Conservation (phyloP, 35 echinoderm and acorn worm genomes). For the Chiridota heheva region DNA sequence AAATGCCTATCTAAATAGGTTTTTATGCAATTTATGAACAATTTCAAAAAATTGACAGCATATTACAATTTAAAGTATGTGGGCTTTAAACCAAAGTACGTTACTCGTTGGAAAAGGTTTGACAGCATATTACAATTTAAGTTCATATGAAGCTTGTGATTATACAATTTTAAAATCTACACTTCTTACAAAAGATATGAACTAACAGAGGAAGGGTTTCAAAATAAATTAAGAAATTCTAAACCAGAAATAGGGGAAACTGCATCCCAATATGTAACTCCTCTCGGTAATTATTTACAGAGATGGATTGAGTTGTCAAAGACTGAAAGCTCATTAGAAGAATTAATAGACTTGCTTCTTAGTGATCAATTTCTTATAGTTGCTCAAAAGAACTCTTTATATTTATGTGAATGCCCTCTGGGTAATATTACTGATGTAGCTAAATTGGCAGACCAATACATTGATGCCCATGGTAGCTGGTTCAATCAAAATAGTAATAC, state of each 20-base stretch:
- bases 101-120: neutral
- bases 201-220: neutral
- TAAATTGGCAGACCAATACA: constrained; percentile 16
- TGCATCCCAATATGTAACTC: neutral
- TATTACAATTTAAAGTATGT: too few relatives aligned
- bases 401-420: constrained; percentile 1
- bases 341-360: neutral
- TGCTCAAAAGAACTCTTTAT: constrained; percentile 11
- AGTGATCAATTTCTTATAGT: neutral
- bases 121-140: neutral
- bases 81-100: too few relatives aligned
- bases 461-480: constrained; percentile 10
- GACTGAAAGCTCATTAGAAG: neutral
- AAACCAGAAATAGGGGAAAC: neutral
- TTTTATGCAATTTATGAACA: too few relatives aligned
- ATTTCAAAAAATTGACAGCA: too few relatives aligned
- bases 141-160: neutral
- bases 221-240: neutral
- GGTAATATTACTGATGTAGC: neutral
- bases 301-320: constrained; percentile 9
- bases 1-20: neutral
- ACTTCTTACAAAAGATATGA: neutral
- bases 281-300: neutral
- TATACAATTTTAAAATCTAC: neutral
- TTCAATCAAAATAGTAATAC: neutral